Conservation (phyloP, 1,140 invertebrate genomes). For the Lethocerus indicus region DNA sequence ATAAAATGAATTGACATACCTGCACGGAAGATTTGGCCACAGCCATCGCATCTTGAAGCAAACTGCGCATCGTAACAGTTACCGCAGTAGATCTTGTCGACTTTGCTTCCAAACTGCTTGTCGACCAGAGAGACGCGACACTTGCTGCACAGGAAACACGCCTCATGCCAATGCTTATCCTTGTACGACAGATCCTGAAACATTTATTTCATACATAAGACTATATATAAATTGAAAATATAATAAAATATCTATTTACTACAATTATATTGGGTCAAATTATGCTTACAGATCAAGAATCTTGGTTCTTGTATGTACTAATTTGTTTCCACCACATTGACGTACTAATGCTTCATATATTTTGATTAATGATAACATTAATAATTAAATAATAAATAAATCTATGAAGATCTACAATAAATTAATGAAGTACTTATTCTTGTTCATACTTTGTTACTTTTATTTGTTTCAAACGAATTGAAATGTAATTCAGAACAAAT, state of each 20-base stretch:
- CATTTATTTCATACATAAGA: too few relatives aligned
- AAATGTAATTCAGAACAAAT: too few relatives aligned
- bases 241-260: not conserved
- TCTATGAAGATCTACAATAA: not conserved
- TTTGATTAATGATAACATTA: not conserved
- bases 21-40: conserved; percentile 94
- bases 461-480: too few relatives aligned
- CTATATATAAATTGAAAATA: not conserved
- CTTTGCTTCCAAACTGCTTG: conserved; percentile 97
- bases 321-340: too few relatives aligned
- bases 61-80: conserved; percentile 98
- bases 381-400: not conserved
- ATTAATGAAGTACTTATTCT: not conserved
- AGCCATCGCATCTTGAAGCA: conserved; percentile 96
- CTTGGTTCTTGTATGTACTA: too few relatives aligned
- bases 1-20: conserved; percentile 44
- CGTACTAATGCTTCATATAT: not conserved
- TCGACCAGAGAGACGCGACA: conserved; percentile 95
- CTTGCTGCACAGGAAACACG: conserved; percentile 96
- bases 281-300: too few relatives aligned
- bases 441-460: too few relatives aligned
- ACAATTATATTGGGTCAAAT: not conserved
- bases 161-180: conserved; percentile 99
- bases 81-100: conserved; percentile 95
- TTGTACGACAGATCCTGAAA: conserved; percentile 98